A percentile compares a stretch with the other conserved stretches of the same genome.
These are phyloP conservation scores for Drosophila siamana DNA, from an alignment of 2,888 invertebrate genomes.

Conservation along the genomic window DNA sequence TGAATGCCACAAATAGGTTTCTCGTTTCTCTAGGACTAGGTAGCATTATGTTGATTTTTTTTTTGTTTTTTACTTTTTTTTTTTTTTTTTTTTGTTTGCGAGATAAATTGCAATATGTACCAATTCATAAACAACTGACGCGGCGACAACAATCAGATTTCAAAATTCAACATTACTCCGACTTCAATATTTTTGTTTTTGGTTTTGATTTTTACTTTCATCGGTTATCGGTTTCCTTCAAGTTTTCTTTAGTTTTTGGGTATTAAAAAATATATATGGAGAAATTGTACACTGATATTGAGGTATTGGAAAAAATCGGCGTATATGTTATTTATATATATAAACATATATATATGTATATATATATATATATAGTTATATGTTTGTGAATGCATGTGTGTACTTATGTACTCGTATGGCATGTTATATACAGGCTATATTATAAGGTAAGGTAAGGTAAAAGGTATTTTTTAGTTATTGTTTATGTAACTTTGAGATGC, in stretches of 20 bases:
- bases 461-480: constrained; percentile 33
- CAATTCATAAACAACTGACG: constrained; percentile 53
- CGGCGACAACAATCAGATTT: constrained; percentile 78
- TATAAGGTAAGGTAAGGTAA: constrained; percentile 33
- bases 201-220: constrained; percentile 31
- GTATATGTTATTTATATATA: constrained; percentile 60
- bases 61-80: not conserved
- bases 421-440: constrained; percentile 49
- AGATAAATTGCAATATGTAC: constrained; percentile 61
- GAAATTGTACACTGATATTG: constrained; percentile 78
- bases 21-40: constrained; percentile 44
- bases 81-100: constrained; percentile 23
- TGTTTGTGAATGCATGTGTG: constrained; percentile 36
- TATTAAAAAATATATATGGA: constrained; percentile 78
- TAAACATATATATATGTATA: constrained; percentile 42
- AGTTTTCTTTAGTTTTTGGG: constrained; percentile 19
- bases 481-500: constrained; percentile 71
- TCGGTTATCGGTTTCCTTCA: constrained; percentile 21
- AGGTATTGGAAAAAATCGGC: constrained; percentile 81
- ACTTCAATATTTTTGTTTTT: constrained; percentile 20
- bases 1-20: constrained; percentile 51
- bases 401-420: no score
- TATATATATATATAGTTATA: constrained; percentile 28
- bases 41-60: constrained; percentile 31
- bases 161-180: constrained; percentile 64